Base-by-base conservation (phyloP, 2,797 vertebrate genomes). In the Arrhamphus sclerolepis region DNA sequence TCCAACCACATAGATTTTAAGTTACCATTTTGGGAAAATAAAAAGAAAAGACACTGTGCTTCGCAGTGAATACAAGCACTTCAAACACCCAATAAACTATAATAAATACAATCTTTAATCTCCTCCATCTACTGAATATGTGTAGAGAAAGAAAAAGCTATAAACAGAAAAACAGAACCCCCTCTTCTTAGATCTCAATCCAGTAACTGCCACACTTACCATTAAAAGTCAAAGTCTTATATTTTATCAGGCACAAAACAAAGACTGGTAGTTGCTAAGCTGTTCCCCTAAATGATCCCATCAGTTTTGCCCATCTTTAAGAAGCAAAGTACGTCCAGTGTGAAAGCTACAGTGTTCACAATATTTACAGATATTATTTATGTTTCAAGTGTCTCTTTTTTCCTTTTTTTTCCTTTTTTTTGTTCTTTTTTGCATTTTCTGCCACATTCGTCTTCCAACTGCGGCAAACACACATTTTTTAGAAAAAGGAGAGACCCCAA, bases 261-360 rank as follows among this genome's bases (percentile, higher is more conserved):
- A 55, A 79, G 24, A 78, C 54, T 41, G 69, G 54, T 60, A 47
- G 50, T 62, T 19, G 6, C 28, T 53, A 26, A 61, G 52, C 65
- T 77, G 59, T 78, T 81, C 54, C 65, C 61, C 62, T 73, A 34
- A 70, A 76, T 42, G n/a, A 49, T 58, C 49, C 46, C 1, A n/a
- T 43, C 26, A 46, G 72, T 51, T 42, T 26, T 62, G 62, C 72
- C 49, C 56, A 77, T 75, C 54, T 73, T 73, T 47, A 69, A 47
- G 40, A 77, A 72, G 64, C 71, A 80, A 72, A 76, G 47, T 52
- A 73, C 69, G 73, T 93, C 91, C 93, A 94, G 92, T 94, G 93
- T 93, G 85, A 91, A 64, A 83, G 86, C 90, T 92, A 92, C 90
- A 86, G 81, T 81, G 78, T 75, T 40, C 56, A 69, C 72, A 71